Evolutionary conservation across 2,888 invertebrate genomes (phyloP), one percentile per base, ranked within the genome.

Genomic region (Apotomis betuletana): DNA sequence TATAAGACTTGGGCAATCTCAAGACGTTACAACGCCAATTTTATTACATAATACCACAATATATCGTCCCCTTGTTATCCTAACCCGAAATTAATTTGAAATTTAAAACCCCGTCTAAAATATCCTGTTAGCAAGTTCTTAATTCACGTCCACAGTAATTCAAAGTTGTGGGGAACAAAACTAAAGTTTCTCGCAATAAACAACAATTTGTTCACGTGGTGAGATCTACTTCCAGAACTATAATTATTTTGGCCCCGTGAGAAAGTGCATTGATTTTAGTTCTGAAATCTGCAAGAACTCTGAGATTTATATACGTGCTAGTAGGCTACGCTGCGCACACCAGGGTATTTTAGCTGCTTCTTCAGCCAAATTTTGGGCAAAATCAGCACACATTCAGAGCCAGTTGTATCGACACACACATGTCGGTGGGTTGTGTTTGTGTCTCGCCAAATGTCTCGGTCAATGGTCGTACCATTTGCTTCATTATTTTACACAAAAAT

Each of bases 121-220:
- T 59, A 58, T 51, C 60, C 44, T 46, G 52, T 46, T 67, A 52
- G 13, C 44, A 59, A 54, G 59, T 64, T 63, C 8, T 27, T 60
- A 27, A 67, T 67, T 51, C 27, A 41, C 51, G 27, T 52, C 44
- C 69, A 6, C 51, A 27, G 41, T 13, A 70, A 64, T 59, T 63
- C n/a, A 27, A 10, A 64, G 27, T 44, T 8, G 15, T 27, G 52
- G 12, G 41, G n/a, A 52, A 59, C 58, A 8, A 58, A 58, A 59
- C 44, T 65, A 65, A 59, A 70, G 58, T 65, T 70, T 54, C 59
- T 70, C 15, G 70, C 59, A 46, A 70, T 70, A 70, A 65, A 70
- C 46, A 70, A 70, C 70, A 65, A 70, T 65, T 70, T 55, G 15
- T 64, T 55, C 10, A 54, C 52, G 58, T 36, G 59, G 10, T 52